phyloP scores from a whole-genome alignment of 2,888 invertebrate species.

The Chironomus riparius region DNA sequence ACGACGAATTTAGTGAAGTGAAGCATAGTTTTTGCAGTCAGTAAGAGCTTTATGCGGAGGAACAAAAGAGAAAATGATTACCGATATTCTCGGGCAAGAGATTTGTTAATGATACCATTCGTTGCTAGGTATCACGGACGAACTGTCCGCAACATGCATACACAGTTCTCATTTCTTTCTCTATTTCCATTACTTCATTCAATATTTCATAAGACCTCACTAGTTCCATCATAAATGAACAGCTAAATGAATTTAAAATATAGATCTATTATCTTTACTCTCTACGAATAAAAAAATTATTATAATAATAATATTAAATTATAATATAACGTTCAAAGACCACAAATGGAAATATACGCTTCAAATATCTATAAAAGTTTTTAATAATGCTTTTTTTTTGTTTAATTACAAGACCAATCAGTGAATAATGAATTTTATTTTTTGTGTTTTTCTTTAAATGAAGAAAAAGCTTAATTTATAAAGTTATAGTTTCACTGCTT shows the following conservation, averaged over 20 bases:
- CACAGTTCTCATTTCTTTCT: background rate
- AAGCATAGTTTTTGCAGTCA: background rate
- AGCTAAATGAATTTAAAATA: background rate
- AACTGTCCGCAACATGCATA: background rate
- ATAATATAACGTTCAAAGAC: background rate
- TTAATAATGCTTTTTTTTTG: background rate
- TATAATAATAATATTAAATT: background rate
- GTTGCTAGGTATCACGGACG: background rate
- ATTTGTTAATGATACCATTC: conserved; percentile 3
- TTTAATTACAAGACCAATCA: conserved; percentile 22
- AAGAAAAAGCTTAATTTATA: background rate
- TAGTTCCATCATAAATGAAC: background rate
- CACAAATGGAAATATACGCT: background rate
- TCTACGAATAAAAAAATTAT: background rate
- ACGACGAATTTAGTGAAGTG: conserved; percentile 21
- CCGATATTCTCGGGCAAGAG: conserved; percentile 5
- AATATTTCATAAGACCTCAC: background rate
- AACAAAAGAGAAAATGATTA: conserved; percentile 12
- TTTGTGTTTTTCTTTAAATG: background rate
- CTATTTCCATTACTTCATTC: background rate
- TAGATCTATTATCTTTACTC: background rate
- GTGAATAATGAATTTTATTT: conserved; percentile 1
- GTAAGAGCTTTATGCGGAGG: background rate
- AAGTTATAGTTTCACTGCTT: background rate
- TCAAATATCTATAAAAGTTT: background rate